Conservation (phyloP, 2,888 invertebrate species). For the Mesochorus sp. region DNA sequence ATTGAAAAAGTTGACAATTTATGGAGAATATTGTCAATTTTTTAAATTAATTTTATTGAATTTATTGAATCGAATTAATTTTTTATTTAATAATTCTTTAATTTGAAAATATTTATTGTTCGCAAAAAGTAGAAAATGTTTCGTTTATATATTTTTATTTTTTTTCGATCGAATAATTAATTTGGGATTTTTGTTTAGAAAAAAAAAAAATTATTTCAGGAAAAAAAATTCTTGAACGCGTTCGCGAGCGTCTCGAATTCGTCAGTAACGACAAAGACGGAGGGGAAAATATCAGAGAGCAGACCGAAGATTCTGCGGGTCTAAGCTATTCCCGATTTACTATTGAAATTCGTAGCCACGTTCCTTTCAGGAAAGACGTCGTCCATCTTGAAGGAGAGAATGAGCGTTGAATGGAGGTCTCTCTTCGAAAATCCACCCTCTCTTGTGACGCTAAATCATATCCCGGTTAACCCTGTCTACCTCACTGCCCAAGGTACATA, state of each 20-base stretch:
- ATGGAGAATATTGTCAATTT: neutral
- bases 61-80: neutral
- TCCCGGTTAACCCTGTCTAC: conserved; percentile 65
- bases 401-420: conserved; percentile 56
- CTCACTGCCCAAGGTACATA: conserved; percentile 42
- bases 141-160: neutral
- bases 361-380: conserved; percentile 73
- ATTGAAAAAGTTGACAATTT: no score
- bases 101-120: no score
- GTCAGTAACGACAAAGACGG: conserved; percentile 49
- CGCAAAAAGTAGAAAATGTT: no score
- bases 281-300: neutral
- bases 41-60: no score
- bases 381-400: conserved; percentile 71
- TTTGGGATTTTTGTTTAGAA: neutral
- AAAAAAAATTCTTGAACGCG: conserved; percentile 45
- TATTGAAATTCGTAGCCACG: conserved; percentile 74
- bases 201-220: no score
- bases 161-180: neutral
- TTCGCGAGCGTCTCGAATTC: conserved; percentile 48
- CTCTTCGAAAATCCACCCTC: conserved; percentile 50
- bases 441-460: conserved; percentile 68
- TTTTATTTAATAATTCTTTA: no score
- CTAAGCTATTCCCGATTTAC: conserved; percentile 69
- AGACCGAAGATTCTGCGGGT: conserved; percentile 57